Conservation (phyloP, 1,140 invertebrate species). For the Sinella curviseta region DNA sequence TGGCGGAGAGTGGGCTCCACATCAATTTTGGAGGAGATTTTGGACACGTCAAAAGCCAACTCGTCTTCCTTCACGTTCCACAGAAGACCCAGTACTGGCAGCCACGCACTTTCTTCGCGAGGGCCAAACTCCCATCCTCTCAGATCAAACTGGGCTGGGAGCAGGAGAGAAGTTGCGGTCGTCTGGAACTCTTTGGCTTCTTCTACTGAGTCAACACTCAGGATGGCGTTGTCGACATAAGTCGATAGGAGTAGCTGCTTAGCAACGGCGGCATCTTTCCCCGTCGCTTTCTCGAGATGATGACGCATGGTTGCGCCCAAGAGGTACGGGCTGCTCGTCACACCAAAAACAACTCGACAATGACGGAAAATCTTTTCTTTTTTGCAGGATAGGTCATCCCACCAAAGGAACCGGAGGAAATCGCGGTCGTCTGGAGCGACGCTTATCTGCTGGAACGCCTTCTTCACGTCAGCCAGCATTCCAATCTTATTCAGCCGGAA, state of each 20-base stretch:
- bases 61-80: background rate
- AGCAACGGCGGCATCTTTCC: background rate
- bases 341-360: conserved; percentile 27
- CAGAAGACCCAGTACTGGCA: background rate
- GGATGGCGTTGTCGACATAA: background rate
- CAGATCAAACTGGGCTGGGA: background rate
- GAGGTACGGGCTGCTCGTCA: conserved; percentile 25
- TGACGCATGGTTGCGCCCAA: background rate
- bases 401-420: conserved; percentile 45
- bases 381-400: background rate
- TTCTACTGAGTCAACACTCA: background rate
- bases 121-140: conserved; percentile 3
- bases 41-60: background rate
- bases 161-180: background rate
- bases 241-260: background rate
- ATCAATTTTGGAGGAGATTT: background rate
- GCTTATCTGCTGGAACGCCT: conserved; percentile 53
- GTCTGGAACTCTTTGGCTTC: background rate
- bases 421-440: conserved; percentile 33
- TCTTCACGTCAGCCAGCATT: conserved; percentile 54
- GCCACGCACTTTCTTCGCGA: background rate
- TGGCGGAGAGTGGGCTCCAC: background rate
- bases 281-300: conserved; percentile 21
- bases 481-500: conserved; percentile 53
- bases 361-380: background rate